Evolutionary conservation across 2,797 vertebrate genomes (phyloP), one percentile per base, ranked within the genome.

Genomic region (Crenuchus spilurus): DNA sequence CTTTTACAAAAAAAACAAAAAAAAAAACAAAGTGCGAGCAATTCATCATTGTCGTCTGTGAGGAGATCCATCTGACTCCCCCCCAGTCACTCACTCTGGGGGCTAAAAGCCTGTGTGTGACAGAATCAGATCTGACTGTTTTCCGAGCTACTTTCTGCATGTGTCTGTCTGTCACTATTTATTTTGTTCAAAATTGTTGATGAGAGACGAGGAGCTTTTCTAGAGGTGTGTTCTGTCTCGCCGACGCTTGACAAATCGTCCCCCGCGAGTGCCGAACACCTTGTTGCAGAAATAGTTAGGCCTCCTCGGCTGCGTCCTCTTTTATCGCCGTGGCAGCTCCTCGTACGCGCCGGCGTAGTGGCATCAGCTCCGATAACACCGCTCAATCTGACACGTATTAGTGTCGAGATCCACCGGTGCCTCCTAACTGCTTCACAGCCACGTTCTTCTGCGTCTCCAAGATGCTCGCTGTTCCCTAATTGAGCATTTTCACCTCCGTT

Each of bases 121-220:
- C 80, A 78, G 72, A 84, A 83, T 80, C 76, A 76, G 74, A 80
- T 76, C 73, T 75, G 80, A 81, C 68, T 62, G 39, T 79, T 79
- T 83, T 77, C 63, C 39, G 75, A 83, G 70, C 77, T 42, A 51
- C 74, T 83, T 77, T 80, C 76, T 77, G 61, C 60, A 73, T 79
- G 63, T 74, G 72, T 74, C 66, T 72, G 57, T 37, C 84, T 85
- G 84, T 82, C 82, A 83, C 37, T 52, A 66, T 79, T 78, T 79
- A 80, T 83, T 78, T 77, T 58, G 52, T 44, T 73, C 55, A 76
- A 67, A 41, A 76, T 41, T 79, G 76, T 74, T 72, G 81, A 81
- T 41, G 67, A 76, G 72, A 57, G 60, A 42, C 54, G 31, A 63
- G 44, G 6, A 46, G 39, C 39, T 35, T 67, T 74, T 60, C 16